These are phyloP conservation scores for Branchipolynoe longqiensis DNA, from an alignment of 2,888 invertebrate species.

Conservation along the genomic window DNA sequence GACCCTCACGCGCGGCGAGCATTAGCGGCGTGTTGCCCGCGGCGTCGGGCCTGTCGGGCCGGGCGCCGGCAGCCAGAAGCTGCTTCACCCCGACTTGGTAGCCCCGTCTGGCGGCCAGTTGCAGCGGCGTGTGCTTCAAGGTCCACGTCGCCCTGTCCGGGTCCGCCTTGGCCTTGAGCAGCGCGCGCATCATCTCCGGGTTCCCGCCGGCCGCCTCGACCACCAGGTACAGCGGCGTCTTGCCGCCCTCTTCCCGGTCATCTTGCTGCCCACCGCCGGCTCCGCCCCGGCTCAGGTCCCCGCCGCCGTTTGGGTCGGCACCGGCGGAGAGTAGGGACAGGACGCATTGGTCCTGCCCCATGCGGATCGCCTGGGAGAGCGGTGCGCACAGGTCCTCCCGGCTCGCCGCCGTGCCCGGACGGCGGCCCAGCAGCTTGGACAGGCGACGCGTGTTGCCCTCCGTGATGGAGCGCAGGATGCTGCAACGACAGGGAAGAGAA, in stretches of 20 bases:
- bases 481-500: conserved; percentile 46
- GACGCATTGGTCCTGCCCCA: conserved; percentile 62
- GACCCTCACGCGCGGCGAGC: conserved; percentile 65
- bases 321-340: conserved; percentile 63
- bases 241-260: conserved; percentile 61
- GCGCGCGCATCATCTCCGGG: conserved; percentile 61
- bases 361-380: conserved; percentile 61
- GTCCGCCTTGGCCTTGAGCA: conserved; percentile 63
- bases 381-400: conserved; percentile 48
- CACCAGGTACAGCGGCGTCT: conserved; percentile 63
- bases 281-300: too few species aligned
- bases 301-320: conserved; percentile 63
- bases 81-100: conserved; percentile 64
- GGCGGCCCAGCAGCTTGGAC: conserved; percentile 53
- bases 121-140: conserved; percentile 64
- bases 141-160: conserved; percentile 60
- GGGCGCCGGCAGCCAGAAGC: conserved; percentile 59
- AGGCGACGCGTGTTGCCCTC: conserved; percentile 51
- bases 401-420: neutral
- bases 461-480: conserved; percentile 51
- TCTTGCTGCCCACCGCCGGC: conserved; percentile 65
- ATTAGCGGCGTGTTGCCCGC: conserved; percentile 66
- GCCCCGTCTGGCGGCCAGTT: conserved; percentile 64
- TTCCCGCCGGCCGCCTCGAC: conserved; percentile 64
- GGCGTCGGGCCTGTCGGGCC: conserved; percentile 59